Percentiles rank a stretch among this genome's conserved stretches.
Conservation (phyloP, 2,797 vertebrate species). For the Pangasius macronema region DNA sequence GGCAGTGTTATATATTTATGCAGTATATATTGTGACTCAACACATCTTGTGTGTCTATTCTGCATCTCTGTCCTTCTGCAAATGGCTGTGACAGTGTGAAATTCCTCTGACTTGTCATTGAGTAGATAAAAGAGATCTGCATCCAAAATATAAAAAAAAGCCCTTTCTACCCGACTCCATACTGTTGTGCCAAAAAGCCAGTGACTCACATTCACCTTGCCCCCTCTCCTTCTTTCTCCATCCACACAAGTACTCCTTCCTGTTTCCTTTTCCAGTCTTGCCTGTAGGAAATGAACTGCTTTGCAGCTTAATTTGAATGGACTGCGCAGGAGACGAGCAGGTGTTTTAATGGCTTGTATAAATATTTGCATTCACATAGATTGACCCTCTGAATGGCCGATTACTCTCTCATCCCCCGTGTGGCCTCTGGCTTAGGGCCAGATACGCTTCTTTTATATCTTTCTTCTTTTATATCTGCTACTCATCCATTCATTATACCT, state of each 20-base stretch:
- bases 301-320: constrained; percentile 77
- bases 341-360: constrained; percentile 80
- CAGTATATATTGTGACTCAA: constrained; percentile 9
- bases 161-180: constrained; percentile 73
- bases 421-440: constrained; percentile 71
- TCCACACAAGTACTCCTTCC: constrained; percentile 74
- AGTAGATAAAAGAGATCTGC: constrained; percentile 73
- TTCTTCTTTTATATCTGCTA: constrained; percentile 73
- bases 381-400: constrained; percentile 76
- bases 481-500: constrained; percentile 71
- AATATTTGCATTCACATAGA: constrained; percentile 79
- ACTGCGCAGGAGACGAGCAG: constrained; percentile 74
- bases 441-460: constrained; percentile 75
- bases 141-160: constrained; percentile 69
- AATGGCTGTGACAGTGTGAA: constrained; percentile 79
- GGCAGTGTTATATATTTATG: background rate
- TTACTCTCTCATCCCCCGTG: constrained; percentile 66
- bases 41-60: constrained; percentile 34
- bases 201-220: constrained; percentile 82
- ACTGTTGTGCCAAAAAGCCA: constrained; percentile 76
- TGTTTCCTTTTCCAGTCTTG: constrained; percentile 73
- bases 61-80: constrained; percentile 68
- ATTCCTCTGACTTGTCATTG: constrained; percentile 70
- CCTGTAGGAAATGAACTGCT: constrained; percentile 75
- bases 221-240: constrained; percentile 43